Percentiles rank a stretch among this genome's conserved stretches.
Evolutionary conservation across 2,888 invertebrate species (phyloP).

Genomic region (Tiphia femorata): DNA sequence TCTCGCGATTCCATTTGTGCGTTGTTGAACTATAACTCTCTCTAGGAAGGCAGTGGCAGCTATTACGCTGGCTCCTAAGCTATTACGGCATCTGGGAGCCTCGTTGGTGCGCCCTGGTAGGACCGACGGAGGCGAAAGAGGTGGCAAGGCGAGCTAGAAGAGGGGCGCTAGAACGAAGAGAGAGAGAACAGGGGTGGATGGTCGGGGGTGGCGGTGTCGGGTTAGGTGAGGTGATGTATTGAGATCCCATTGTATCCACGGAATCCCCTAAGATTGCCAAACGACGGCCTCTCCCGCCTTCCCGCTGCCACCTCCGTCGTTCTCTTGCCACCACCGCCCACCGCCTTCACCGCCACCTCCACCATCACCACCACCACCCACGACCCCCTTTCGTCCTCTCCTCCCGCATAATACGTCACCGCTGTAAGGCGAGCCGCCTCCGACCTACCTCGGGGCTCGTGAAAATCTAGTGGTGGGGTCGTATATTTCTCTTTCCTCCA

Average conservation of each 20-base stretch:
- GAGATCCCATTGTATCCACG: slow-evolving; percentile 69
- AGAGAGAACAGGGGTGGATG: slow-evolving; percentile 11
- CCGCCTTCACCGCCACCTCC: slow-evolving; percentile 33
- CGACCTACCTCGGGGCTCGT: slow-evolving; percentile 34
- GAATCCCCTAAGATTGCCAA: slow-evolving; percentile 69
- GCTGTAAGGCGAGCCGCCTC: slow-evolving; percentile 39
- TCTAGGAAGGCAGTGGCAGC: slow-evolving; percentile 62
- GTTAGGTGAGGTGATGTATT: slow-evolving; percentile 69
- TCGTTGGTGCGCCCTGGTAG: slow-evolving; percentile 39
- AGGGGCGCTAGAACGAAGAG: slow-evolving; percentile 21
- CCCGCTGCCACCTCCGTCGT: too few species aligned
- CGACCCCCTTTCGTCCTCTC: slow-evolving; percentile 17
- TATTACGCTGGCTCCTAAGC: slow-evolving; percentile 66
- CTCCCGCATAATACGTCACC: slow-evolving; percentile 63
- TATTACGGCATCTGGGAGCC: slow-evolving; percentile 64
- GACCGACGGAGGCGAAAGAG: slow-evolving; percentile 18
- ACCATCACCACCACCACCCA: slow-evolving; percentile 29
- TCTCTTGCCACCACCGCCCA: slow-evolving; percentile 51
- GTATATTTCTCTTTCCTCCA: slow-evolving; percentile 41
- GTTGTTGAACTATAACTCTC: slow-evolving; percentile 67
- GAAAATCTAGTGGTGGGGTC: slow-evolving; percentile 9
- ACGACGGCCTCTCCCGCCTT: slow-evolving; percentile 60
- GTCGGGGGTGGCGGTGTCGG: slow-evolving; percentile 30
- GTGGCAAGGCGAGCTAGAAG: slow-evolving; percentile 17
- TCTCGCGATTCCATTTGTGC: slow-evolving; percentile 58